Conservation (phyloP, 2,797 vertebrate genomes). For the Tangara arthus region DNA sequence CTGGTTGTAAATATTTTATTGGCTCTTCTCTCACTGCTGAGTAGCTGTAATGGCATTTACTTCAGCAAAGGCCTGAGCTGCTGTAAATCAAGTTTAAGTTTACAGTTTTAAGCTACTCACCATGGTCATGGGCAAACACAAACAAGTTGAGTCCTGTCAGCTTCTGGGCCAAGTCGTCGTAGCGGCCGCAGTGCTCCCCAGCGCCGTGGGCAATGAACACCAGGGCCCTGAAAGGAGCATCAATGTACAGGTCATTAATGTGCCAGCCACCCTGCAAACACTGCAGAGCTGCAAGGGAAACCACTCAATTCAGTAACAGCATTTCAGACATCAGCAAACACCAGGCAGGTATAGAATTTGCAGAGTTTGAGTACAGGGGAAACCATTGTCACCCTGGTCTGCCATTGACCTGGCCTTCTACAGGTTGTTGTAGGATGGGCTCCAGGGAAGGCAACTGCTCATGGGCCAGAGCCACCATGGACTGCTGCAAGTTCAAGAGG, state of each 20-base stretch:
- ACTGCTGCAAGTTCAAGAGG: neutral
- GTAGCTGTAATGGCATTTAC: slow-evolving; percentile 1
- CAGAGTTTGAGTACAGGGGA: neutral
- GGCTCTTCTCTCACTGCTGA: neutral
- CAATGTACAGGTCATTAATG: slow-evolving; percentile 30
- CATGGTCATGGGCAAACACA: slow-evolving; percentile 93
- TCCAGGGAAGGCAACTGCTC: neutral
- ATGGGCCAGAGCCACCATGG: neutral
- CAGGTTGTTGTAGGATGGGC: neutral
- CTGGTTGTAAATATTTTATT: slow-evolving; percentile 8
- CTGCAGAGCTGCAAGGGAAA: neutral
- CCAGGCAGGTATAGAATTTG: neutral
- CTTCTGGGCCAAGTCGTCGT: slow-evolving; percentile 86
- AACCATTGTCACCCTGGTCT: neutral
- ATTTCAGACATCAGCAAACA: neutral
- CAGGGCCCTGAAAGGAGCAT: slow-evolving; percentile 81
- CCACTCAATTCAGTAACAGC: neutral
- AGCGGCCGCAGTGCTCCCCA: slow-evolving; percentile 90
- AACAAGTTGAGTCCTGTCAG: slow-evolving; percentile 84
- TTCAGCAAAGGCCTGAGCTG: neutral
- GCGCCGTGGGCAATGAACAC: slow-evolving; percentile 91
- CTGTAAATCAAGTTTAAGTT: slow-evolving; percentile 25
- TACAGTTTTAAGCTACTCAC: slow-evolving; percentile 78
- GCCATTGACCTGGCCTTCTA: fast-evolving
- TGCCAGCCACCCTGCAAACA: neutral